These are phyloP conservation scores for Odontesthes bonariensis DNA, from an alignment of 2,113 vertebrate genomes.

Conservation along the genomic window DNA sequence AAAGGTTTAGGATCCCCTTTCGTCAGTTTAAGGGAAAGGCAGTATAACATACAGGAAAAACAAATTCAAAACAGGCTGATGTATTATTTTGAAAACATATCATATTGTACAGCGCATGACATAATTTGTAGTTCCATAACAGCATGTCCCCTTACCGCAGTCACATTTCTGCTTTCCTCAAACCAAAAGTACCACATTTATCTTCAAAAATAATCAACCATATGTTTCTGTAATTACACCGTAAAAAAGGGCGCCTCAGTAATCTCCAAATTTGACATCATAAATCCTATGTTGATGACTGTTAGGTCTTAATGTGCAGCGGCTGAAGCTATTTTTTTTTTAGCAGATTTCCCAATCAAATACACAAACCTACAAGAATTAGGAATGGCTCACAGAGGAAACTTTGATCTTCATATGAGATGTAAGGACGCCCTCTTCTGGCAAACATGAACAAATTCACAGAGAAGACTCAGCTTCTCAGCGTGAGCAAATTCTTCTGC, in stretches of 20 bases:
- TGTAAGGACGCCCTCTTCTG: conserved; percentile 59
- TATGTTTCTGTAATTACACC: conserved; percentile 58
- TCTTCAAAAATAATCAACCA: conserved; percentile 57
- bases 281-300: conserved; percentile 49
- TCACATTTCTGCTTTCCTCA: conserved; percentile 8
- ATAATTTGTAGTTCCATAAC: conserved; percentile 20
- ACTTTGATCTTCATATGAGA: background rate
- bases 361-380: conserved; percentile 53
- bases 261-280: conserved; percentile 33
- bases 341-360: conserved; percentile 47
- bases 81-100: background rate
- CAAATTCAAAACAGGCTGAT: background rate
- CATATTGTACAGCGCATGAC: background rate
- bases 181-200: conserved; percentile 43
- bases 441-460: background rate
- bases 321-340: conserved; percentile 61
- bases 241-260: conserved; percentile 21
- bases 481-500: background rate
- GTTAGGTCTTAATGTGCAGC: conserved; percentile 45
- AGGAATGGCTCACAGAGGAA: conserved; percentile 36
- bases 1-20: background rate
- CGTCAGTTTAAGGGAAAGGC: background rate
- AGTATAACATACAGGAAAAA: conserved; percentile 1
- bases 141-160: conserved; percentile 1
- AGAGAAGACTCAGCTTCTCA: background rate